Conservation (phyloP, 2,888 invertebrate species). For the Mythimna pallens region DNA sequence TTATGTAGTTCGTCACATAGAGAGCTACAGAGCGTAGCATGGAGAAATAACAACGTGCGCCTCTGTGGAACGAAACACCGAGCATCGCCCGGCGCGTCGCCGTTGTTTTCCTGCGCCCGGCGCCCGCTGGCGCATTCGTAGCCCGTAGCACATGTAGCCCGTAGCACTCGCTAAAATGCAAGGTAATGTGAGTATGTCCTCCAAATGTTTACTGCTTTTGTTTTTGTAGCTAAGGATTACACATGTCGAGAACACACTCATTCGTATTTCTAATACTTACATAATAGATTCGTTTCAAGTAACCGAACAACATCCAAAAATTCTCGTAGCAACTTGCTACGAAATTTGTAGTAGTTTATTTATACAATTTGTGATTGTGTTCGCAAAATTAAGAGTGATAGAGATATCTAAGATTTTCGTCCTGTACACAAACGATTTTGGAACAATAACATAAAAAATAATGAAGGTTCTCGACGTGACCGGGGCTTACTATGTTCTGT, state of each 20-base stretch:
- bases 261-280: conserved; percentile 22
- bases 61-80: conserved; percentile 65
- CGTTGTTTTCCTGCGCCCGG: neutral
- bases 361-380: neutral
- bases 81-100: neutral
- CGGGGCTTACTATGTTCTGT: conserved; percentile 44
- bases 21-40: conserved; percentile 62
- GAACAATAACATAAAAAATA: conserved; percentile 60
- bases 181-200: conserved; percentile 46
- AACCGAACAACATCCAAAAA: neutral
- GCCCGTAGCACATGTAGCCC: conserved; percentile 38
- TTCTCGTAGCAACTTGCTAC: conserved; percentile 32
- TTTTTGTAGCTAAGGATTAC: conserved; percentile 44
- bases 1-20: conserved; percentile 62
- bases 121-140: neutral
- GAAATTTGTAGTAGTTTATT: conserved; percentile 28
- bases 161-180: conserved; percentile 59
- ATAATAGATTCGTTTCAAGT: conserved; percentile 15
- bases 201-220: conserved; percentile 43
- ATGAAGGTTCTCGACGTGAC: conserved; percentile 62
- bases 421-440: conserved; percentile 42
- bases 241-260: conserved; percentile 26
- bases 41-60: conserved; percentile 67
- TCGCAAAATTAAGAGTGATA: neutral
- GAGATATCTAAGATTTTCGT: conserved; percentile 28